A percentile compares a stretch with the other conserved stretches of the same genome.
These are phyloP conservation scores for Leptobrachium leishanense DNA, from an alignment of 2,113 vertebrate species.

Conservation along the genomic window DNA sequence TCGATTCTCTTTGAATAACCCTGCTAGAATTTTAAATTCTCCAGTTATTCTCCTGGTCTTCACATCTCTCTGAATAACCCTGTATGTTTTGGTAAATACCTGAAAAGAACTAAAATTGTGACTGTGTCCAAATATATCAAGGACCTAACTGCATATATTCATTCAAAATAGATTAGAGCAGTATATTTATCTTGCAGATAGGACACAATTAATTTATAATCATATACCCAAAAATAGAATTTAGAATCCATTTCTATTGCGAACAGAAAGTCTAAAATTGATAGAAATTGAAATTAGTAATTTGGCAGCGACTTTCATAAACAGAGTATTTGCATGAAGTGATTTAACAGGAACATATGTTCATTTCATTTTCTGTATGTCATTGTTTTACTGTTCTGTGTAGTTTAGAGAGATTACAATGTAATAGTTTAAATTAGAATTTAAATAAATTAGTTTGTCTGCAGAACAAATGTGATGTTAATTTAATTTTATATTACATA, in stretches of 20 bases:
- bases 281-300: constrained; percentile 39
- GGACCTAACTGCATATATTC: too few relatives aligned
- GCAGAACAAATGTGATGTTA: constrained; percentile 37
- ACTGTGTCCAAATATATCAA: too few relatives aligned
- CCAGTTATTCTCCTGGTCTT: too few relatives aligned
- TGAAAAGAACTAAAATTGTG: too few relatives aligned
- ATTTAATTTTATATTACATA: constrained; percentile 21
- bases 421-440: background rate
- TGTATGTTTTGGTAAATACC: too few relatives aligned
- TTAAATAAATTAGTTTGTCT: constrained; percentile 35
- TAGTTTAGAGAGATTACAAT: constrained; percentile 42
- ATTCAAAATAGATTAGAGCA: background rate
- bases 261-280: constrained; percentile 39
- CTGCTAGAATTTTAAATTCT: too few relatives aligned
- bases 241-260: constrained; percentile 36
- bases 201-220: constrained; percentile 23
- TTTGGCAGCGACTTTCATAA: constrained; percentile 37
- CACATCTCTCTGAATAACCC: too few relatives aligned
- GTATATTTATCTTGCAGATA: constrained; percentile 16
- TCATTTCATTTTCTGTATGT: constrained; percentile 45
- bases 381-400: constrained; percentile 34
- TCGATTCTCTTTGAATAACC: too few relatives aligned
- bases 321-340: constrained; percentile 20
- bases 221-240: constrained; percentile 31
- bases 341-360: constrained; percentile 43